phyloP scores from a whole-genome alignment of 2,888 invertebrate genomes.

The Anticlea derivata region DNA sequence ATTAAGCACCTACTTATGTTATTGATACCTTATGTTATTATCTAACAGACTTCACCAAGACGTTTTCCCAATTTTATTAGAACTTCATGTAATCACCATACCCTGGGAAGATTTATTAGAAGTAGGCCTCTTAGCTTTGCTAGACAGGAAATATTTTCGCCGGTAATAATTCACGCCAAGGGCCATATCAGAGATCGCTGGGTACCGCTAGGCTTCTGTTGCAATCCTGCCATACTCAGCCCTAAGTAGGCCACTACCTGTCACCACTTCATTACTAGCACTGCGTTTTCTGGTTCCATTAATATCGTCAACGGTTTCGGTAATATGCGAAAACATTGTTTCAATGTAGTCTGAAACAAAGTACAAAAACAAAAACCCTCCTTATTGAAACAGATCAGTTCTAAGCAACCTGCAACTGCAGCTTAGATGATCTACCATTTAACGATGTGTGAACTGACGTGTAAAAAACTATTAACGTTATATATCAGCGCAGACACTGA shows the following conservation, averaged over 20 bases:
- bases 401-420: background rate
- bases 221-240: slow-evolving; percentile 29
- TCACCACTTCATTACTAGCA: slow-evolving; percentile 33
- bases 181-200: slow-evolving; percentile 26
- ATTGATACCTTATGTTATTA: slow-evolving; percentile 3
- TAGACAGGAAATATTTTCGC: slow-evolving; percentile 14
- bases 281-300: slow-evolving; percentile 26
- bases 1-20: background rate
- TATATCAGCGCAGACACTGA: slow-evolving; percentile 3
- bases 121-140: background rate
- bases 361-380: too few species aligned
- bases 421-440: background rate
- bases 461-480: slow-evolving; percentile 3
- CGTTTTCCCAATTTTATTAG: too few species aligned
- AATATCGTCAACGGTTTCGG: background rate
- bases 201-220: slow-evolving; percentile 25
- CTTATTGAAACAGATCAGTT: too few species aligned
- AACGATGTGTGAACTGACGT: background rate
- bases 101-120: too few species aligned
- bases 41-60: background rate
- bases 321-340: background rate
- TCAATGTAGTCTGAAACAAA: too few species aligned
- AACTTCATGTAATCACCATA: too few species aligned
- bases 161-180: slow-evolving; percentile 21
- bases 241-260: slow-evolving; percentile 34